Conservation (phyloP, 2,113 vertebrate genomes). For the Desmodus rotundus region DNA sequence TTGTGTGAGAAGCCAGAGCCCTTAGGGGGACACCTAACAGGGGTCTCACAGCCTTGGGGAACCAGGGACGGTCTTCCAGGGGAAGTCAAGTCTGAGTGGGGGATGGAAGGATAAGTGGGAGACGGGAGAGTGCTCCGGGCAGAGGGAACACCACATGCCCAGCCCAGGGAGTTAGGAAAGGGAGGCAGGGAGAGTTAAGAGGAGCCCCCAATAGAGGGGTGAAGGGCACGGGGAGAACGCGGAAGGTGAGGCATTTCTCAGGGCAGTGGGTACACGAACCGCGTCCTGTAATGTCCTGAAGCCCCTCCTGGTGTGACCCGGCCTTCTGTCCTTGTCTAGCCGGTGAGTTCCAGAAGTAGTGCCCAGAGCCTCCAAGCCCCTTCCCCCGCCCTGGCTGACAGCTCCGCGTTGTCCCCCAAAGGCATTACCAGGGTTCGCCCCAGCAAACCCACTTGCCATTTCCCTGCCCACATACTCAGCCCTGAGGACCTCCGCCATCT, state of each 20-base stretch:
- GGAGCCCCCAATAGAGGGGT: neutral
- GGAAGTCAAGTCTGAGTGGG: neutral
- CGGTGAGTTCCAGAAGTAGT: neutral
- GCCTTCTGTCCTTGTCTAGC: accelerated
- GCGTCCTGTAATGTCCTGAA: neutral
- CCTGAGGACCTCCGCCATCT: neutral
- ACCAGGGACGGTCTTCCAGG: neutral
- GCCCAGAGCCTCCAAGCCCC: accelerated
- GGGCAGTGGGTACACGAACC: neutral
- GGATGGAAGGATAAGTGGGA: neutral
- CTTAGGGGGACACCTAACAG: neutral
- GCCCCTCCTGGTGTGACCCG: neutral
- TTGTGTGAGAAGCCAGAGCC: neutral
- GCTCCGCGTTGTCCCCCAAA: neutral
- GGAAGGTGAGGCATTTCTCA: neutral
- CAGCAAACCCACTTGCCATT: neutral
- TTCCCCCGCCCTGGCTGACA: neutral
- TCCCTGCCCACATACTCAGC: neutral
- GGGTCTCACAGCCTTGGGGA: neutral
- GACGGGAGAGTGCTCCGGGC: neutral
- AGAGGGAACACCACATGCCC: neutral
- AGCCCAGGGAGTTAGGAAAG: neutral
- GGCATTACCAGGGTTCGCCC: neutral
- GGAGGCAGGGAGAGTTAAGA: neutral
- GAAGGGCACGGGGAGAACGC: accelerated